These are phyloP conservation scores for Liasis olivaceus DNA, from an alignment of 2,797 vertebrate genomes.

Conservation along the genomic window DNA sequence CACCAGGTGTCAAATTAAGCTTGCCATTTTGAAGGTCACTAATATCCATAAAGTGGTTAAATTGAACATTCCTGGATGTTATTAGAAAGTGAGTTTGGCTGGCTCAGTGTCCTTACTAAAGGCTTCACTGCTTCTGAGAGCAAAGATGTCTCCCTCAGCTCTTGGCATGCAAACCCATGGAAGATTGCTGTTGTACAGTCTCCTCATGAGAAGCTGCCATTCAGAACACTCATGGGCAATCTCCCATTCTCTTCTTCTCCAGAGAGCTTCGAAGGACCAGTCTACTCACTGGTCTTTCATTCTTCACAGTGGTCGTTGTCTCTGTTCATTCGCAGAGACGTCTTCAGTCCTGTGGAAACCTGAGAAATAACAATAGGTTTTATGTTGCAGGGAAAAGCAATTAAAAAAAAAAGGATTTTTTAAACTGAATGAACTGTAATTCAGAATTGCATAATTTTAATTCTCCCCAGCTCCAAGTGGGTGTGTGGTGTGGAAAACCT, in stretches of 20 bases:
- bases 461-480: background rate
- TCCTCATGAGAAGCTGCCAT: background rate
- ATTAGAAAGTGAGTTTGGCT: background rate
- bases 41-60: background rate
- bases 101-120: no score
- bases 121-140: no score
- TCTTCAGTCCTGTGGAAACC: background rate
- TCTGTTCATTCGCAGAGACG: background rate
- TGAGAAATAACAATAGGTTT: background rate
- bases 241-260: background rate
- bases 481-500: background rate
- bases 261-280: no score
- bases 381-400: background rate
- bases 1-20: background rate
- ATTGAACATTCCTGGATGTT: background rate
- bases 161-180: no score
- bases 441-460: background rate
- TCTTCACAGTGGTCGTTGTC: background rate
- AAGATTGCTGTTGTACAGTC: background rate
- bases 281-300: background rate
- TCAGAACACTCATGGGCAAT: background rate
- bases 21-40: background rate
- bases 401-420: constrained; percentile 11
- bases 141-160: no score
- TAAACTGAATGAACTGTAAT: background rate